A percentile compares a stretch with the other conserved stretches of the same genome.
phyloP scores from a whole-genome alignment of 2,888 invertebrate genomes.

The Thera britannica region DNA sequence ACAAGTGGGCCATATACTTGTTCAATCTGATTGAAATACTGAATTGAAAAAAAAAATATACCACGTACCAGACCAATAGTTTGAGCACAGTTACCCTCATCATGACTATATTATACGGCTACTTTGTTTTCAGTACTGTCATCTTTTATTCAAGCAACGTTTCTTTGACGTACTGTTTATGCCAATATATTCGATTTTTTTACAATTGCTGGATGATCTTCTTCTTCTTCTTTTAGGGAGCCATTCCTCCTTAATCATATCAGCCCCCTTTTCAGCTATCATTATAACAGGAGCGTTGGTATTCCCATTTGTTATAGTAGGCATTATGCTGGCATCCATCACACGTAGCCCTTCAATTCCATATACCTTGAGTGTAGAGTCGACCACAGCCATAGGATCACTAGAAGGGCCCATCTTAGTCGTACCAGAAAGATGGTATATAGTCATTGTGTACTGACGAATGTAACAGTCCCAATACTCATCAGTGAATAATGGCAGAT shows the following conservation, averaged over 20 bases:
- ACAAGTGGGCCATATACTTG: no score
- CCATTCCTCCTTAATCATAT: constrained; percentile 91
- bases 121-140: constrained; percentile 45
- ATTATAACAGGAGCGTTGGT: constrained; percentile 95
- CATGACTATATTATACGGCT: constrained; percentile 28
- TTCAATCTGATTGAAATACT: no score
- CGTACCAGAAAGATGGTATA: constrained; percentile 93
- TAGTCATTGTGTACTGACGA: constrained; percentile 94
- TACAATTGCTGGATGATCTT: constrained; percentile 58
- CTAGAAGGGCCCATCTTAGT: constrained; percentile 92
- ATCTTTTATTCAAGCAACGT: constrained; percentile 63
- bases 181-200: constrained; percentile 51
- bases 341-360: constrained; percentile 92
- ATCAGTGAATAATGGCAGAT: constrained; percentile 90
- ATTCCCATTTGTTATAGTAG: constrained; percentile 93
- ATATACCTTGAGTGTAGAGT: constrained; percentile 90
- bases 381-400: constrained; percentile 93
- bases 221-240: constrained; percentile 59
- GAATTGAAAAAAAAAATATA: constrained; percentile 8
- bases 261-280: constrained; percentile 94
- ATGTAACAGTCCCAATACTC: constrained; percentile 95
- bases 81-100: constrained; percentile 33
- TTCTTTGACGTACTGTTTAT: constrained; percentile 46
- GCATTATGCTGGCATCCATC: constrained; percentile 95
- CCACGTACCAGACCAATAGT: constrained; percentile 14